Percentiles rank a stretch among this genome's conserved stretches.
phyloP scores from a whole-genome alignment of 2,888 invertebrate species.

The Pandemis cinnamomeana region DNA sequence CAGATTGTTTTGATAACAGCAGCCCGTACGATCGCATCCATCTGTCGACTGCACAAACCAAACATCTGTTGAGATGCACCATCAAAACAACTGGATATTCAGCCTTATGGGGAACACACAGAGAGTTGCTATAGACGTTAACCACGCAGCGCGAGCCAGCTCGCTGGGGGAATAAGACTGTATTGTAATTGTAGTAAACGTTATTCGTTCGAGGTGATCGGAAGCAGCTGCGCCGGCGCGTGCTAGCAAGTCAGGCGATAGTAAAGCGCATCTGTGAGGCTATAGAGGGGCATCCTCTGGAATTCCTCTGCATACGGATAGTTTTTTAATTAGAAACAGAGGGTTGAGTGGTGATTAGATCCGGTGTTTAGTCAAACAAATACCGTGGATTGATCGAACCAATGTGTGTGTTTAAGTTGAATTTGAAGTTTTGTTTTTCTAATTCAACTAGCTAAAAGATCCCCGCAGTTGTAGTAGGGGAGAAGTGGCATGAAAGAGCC shows the following conservation, averaged over 20 bases:
- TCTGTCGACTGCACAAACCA: conserved; percentile 22
- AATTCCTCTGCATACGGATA: conserved; percentile 3
- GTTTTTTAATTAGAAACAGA: conserved; percentile 20
- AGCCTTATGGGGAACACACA: background rate
- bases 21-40: conserved; percentile 13
- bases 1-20: conserved; percentile 26
- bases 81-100: background rate
- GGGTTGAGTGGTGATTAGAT: background rate
- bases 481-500: no score
- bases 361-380: conserved; percentile 1
- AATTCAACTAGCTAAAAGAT: background rate
- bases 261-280: conserved; percentile 14
- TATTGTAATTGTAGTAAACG: background rate
- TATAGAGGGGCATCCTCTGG: conserved; percentile 12
- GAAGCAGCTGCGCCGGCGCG: conserved; percentile 6
- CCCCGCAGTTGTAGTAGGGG: background rate
- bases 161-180: background rate
- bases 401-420: background rate
- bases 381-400: background rate
- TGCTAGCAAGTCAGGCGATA: background rate
- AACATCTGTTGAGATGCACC: conserved; percentile 31
- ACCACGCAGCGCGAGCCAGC: background rate
- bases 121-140: background rate
- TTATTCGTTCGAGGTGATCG: background rate
- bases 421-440: background rate